phyloP scores from a whole-genome alignment of 2,888 invertebrate species.

The Corbicula japonica region DNA sequence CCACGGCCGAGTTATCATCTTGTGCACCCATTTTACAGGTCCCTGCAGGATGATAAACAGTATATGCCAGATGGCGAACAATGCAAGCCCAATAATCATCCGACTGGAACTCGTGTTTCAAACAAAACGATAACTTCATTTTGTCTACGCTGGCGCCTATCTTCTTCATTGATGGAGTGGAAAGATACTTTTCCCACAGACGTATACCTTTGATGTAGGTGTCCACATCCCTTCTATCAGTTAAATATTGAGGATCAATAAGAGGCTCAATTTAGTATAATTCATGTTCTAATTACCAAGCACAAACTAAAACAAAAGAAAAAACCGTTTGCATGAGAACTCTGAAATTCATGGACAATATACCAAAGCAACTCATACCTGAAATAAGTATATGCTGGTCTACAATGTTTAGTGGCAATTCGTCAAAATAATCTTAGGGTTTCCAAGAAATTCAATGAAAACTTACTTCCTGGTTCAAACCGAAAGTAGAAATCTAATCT shows the following conservation, averaged over 20 bases:
- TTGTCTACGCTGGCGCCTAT: constrained; percentile 32
- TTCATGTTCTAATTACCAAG: too few relatives aligned
- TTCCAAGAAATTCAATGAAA: too few relatives aligned
- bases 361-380: too few relatives aligned
- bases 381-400: too few relatives aligned
- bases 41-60: constrained; percentile 41
- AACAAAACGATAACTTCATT: constrained; percentile 28
- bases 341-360: too few relatives aligned
- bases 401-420: too few relatives aligned
- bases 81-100: constrained; percentile 61
- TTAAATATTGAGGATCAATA: constrained; percentile 97
- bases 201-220: constrained; percentile 41
- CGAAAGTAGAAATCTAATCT: too few relatives aligned
- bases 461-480: too few relatives aligned
- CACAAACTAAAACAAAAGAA: too few relatives aligned
- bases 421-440: too few relatives aligned
- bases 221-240: constrained; percentile 80
- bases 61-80: constrained; percentile 37
- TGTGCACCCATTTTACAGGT: constrained; percentile 54
- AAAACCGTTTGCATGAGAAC: too few relatives aligned
- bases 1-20: constrained; percentile 88
- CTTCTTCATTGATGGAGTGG: constrained; percentile 45
- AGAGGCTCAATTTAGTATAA: too few relatives aligned
- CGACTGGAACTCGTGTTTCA: constrained; percentile 28
- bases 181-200: constrained; percentile 36